Conservation (phyloP, 2,113 vertebrate genomes). For the Mobula hypostoma region DNA sequence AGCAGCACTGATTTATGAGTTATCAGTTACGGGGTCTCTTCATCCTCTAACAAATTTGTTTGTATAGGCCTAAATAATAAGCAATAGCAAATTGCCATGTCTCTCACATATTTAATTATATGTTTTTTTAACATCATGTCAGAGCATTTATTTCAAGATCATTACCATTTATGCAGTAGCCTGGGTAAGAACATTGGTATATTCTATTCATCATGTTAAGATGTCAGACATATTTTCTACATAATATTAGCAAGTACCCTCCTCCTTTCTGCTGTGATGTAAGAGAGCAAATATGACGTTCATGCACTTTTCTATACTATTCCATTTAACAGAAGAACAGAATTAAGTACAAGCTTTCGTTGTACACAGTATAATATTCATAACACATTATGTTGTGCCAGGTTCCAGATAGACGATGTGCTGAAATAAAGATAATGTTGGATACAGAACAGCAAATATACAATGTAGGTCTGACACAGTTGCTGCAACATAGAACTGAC, state of each 20-base stretch:
- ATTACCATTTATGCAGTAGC: background rate
- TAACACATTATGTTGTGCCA: no score
- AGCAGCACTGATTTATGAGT: background rate
- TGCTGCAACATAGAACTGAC: no score
- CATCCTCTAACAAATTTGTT: background rate
- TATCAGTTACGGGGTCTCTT: background rate
- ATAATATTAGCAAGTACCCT: background rate
- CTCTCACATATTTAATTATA: background rate
- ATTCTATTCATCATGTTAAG: background rate
- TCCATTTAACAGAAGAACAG: no score
- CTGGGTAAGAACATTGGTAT: background rate
- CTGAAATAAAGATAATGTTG: no score
- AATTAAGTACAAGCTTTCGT: no score
- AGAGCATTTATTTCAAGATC: background rate
- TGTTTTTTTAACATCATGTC: background rate
- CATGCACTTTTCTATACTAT: no score
- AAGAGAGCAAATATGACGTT: background rate
- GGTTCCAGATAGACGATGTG: no score
- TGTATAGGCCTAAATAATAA: background rate
- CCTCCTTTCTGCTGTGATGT: background rate
- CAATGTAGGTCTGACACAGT: no score
- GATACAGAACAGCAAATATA: no score
- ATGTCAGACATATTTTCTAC: background rate
- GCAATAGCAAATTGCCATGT: background rate
- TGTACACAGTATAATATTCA: no score